phyloP scores from a whole-genome alignment of 2,888 invertebrate species.

The Cosmorhoe ocellata region DNA sequence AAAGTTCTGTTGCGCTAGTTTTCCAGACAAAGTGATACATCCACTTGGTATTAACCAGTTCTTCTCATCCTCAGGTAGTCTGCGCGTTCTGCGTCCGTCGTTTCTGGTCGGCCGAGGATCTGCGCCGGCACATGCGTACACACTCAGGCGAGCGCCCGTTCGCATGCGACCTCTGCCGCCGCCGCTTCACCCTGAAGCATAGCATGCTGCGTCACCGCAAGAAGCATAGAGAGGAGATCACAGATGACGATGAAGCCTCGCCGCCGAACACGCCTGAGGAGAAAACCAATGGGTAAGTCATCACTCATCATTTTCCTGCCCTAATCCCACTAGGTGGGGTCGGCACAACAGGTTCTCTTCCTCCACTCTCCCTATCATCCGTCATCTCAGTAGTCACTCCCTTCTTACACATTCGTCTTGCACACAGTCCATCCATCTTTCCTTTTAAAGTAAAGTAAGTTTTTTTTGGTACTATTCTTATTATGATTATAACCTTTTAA shows the following conservation, averaged over 20 bases:
- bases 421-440: no score
- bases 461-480: no score
- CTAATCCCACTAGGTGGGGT: no score
- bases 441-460: no score
- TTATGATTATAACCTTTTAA: no score
- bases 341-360: no score
- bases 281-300: slow-evolving; percentile 66
- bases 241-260: slow-evolving; percentile 79
- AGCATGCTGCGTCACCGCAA: slow-evolving; percentile 96
- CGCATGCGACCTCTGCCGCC: slow-evolving; percentile 93
- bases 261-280: slow-evolving; percentile 72
- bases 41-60: not conserved
- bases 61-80: slow-evolving; percentile 81
- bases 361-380: no score
- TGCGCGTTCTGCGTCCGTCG: slow-evolving; percentile 96
- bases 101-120: slow-evolving; percentile 97
- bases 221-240: slow-evolving; percentile 87
- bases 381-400: no score
- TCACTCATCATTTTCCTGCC: not conserved
- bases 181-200: slow-evolving; percentile 95
- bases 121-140: slow-evolving; percentile 96
- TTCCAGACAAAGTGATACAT: no score
- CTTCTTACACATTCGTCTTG: no score
- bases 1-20: no score
- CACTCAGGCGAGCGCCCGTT: slow-evolving; percentile 96